Percentiles rank a stretch among this genome's conserved stretches.
Evolutionary conservation across 2,113 vertebrate genomes (phyloP).

Genomic region (Sinocyclocheilus grahami): DNA sequence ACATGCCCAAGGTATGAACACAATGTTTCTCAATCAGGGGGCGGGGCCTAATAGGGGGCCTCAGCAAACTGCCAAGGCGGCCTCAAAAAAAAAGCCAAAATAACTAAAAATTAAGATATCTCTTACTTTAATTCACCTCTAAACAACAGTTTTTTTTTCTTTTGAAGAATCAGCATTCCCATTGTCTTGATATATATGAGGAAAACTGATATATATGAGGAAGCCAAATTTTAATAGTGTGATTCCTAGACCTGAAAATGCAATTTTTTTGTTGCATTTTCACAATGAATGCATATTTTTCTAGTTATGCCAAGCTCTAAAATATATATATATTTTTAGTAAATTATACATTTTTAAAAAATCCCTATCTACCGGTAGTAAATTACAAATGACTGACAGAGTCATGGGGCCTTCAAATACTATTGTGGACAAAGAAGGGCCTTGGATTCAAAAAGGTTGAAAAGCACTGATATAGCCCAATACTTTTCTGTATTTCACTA

Average conservation of each 20-base stretch:
- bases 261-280: background rate
- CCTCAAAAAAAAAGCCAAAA: background rate
- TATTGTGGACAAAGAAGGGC: background rate
- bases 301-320: background rate
- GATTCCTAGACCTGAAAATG: background rate
- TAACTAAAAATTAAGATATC: background rate
- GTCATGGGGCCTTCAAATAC: background rate
- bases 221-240: background rate
- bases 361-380: background rate
- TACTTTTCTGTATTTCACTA: background rate
- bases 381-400: background rate
- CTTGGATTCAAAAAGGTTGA: background rate
- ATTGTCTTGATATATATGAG: background rate
- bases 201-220: background rate
- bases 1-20: slow-evolving; percentile 88
- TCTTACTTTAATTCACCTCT: background rate
- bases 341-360: background rate
- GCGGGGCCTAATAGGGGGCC: background rate
- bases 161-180: background rate
- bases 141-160: too few species aligned
- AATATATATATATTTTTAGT: background rate
- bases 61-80: background rate
- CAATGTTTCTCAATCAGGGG: background rate
- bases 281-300: background rate
- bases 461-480: background rate